These are phyloP conservation scores for Zingel zingel DNA, from an alignment of 2,113 vertebrate species.

Conservation along the genomic window DNA sequence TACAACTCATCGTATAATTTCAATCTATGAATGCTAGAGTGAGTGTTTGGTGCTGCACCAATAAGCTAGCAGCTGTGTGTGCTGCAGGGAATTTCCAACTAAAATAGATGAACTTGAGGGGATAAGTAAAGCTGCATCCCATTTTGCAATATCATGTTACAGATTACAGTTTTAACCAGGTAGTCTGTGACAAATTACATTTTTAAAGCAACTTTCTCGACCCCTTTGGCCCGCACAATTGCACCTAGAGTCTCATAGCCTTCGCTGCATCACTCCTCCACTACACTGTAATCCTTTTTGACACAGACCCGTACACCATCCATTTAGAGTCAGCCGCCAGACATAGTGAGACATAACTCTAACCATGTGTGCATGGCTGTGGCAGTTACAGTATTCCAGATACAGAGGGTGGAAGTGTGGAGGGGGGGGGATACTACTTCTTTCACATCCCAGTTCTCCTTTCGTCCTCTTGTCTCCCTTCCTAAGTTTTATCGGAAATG, in stretches of 20 bases:
- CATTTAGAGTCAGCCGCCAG: constrained; percentile 50
- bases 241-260: constrained; percentile 31
- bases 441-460: neutral
- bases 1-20: constrained; percentile 1
- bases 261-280: constrained; percentile 30
- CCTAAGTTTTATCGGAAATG: constrained; percentile 12
- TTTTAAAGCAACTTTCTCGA: constrained; percentile 44
- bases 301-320: constrained; percentile 44
- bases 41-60: constrained; percentile 13
- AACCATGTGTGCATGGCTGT: constrained; percentile 57
- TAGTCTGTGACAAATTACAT: constrained; percentile 65
- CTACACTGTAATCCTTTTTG: constrained; percentile 51
- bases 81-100: neutral
- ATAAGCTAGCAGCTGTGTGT: neutral
- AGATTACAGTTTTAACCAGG: constrained; percentile 63
- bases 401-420: constrained; percentile 10
- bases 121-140: constrained; percentile 27
- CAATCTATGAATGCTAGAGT: neutral
- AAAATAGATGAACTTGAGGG: constrained; percentile 3
- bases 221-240: constrained; percentile 29
- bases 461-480: constrained; percentile 4
- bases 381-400: constrained; percentile 56
- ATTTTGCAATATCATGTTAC: constrained; percentile 39
- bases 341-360: constrained; percentile 61
- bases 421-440: neutral